A percentile compares a stretch with the other conserved stretches of the same genome.
These are phyloP conservation scores for Octonoba sinensis DNA, from an alignment of 2,888 invertebrate genomes.

Conservation along the genomic window DNA sequence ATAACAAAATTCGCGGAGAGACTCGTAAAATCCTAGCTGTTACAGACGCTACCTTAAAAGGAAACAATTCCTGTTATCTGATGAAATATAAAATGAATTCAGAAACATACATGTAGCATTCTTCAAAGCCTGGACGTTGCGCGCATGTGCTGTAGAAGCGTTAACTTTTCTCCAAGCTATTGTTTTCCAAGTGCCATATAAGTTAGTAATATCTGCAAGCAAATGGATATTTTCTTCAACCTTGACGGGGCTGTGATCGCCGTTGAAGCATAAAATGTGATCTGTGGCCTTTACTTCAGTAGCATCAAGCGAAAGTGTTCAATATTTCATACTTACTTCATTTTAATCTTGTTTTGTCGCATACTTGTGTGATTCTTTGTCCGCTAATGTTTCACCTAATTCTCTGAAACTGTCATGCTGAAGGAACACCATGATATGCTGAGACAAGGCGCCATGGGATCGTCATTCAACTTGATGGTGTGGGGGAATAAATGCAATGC, in stretches of 20 bases:
- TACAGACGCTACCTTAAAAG: neutral
- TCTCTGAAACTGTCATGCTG: too few species aligned
- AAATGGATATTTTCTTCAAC: constrained; percentile 14
- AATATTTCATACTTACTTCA: too few species aligned
- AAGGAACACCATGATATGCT: too few species aligned
- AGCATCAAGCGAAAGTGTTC: neutral
- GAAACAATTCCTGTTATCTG: constrained; percentile 11
- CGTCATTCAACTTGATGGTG: too few species aligned
- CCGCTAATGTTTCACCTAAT: too few species aligned
- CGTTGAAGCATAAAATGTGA: neutral
- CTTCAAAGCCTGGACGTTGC: neutral
- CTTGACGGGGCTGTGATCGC: constrained; percentile 11
- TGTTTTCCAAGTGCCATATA: constrained; percentile 18
- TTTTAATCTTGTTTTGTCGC: too few species aligned
- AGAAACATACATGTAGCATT: constrained; percentile 5
- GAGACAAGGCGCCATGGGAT: too few species aligned
- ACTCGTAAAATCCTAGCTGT: neutral
- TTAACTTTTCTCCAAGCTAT: constrained; percentile 2
- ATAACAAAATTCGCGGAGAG: too few species aligned
- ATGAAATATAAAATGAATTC: neutral
- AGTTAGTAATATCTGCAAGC: constrained; percentile 13
- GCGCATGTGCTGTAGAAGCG: constrained; percentile 2
- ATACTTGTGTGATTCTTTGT: too few species aligned
- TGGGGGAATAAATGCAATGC: too few species aligned
- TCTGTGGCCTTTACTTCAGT: constrained; percentile 1